phyloP scores from a whole-genome alignment of 2,113 vertebrate species.

The Oncorhynchus nerka region DNA sequence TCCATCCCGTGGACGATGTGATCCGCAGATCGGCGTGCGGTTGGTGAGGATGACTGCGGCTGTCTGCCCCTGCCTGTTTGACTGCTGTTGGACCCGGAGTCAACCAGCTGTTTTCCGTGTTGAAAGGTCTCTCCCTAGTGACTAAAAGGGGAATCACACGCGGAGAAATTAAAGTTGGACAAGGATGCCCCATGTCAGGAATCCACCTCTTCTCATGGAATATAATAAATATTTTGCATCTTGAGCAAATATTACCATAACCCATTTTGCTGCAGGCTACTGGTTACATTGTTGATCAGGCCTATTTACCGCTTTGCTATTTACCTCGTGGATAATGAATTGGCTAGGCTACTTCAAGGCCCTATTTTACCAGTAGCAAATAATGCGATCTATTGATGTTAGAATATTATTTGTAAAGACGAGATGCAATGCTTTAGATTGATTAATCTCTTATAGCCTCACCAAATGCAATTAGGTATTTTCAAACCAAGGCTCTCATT shows the following conservation, averaged over 20 bases:
- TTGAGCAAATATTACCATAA: slow-evolving; percentile 1
- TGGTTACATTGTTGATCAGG: no score
- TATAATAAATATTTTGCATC: not conserved
- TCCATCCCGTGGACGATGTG: slow-evolving; percentile 63
- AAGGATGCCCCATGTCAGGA: not conserved
- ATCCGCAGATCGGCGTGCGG: slow-evolving; percentile 42
- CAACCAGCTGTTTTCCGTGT: slow-evolving; percentile 32
- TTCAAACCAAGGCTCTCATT: no score
- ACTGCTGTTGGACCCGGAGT: slow-evolving; percentile 55
- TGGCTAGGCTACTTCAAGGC: no score
- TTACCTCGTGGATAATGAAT: no score
- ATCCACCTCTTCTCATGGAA: not conserved
- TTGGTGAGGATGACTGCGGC: slow-evolving; percentile 43
- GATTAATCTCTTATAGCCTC: no score
- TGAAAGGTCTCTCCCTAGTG: slow-evolving; percentile 67
- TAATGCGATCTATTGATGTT: no score
- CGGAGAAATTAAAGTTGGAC: not conserved
- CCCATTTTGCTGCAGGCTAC: not conserved
- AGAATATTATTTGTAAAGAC: no score
- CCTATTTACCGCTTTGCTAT: no score
- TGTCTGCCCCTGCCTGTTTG: slow-evolving; percentile 11
- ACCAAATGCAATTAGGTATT: no score
- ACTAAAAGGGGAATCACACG: slow-evolving; percentile 62
- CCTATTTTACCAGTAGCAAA: no score
- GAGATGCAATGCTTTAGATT: no score